Evolutionary conservation across 2,888 invertebrate genomes (phyloP).

Genomic region (Anthophora plumipes): DNA sequence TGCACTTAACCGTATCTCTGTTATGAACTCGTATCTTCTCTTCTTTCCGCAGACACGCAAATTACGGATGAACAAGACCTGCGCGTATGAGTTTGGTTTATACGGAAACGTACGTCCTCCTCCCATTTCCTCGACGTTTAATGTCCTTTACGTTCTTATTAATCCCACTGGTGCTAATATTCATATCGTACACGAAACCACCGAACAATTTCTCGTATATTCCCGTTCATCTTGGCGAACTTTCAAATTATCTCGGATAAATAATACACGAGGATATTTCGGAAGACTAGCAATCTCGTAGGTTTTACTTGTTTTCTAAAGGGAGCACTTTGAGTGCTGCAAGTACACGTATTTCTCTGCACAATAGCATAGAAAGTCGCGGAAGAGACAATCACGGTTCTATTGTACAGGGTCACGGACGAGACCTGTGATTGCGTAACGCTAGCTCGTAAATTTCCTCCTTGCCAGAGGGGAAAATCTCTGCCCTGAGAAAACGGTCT

Average conservation of each 20-base stretch:
- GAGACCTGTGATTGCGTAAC: slow-evolving; percentile 47
- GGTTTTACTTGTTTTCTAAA: not conserved
- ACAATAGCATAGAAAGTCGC: slow-evolving; percentile 41
- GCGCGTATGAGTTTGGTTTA: no score
- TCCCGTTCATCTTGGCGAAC: no score
- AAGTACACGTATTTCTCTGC: not conserved
- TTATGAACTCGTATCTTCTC: no score
- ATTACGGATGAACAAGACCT: no score
- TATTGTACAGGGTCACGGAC: slow-evolving; percentile 52
- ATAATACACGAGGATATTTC: not conserved
- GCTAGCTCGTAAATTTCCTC: slow-evolving; percentile 50
- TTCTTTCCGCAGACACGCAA: no score
- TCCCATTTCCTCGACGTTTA: no score
- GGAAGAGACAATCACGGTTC: slow-evolving; percentile 53
- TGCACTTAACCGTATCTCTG: not conserved
- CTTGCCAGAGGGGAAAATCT: slow-evolving; percentile 30
- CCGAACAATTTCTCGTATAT: no score
- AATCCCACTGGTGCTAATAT: no score
- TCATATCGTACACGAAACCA: no score
- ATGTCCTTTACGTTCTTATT: no score
- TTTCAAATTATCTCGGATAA: not conserved
- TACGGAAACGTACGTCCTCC: no score
- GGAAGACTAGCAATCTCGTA: not conserved
- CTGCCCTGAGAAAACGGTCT: slow-evolving; percentile 18
- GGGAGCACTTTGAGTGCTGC: not conserved